A percentile compares a stretch with the other conserved stretches of the same genome.
phyloP scores from a whole-genome alignment of 2,113 vertebrate genomes.

The Alethe diademata region DNA sequence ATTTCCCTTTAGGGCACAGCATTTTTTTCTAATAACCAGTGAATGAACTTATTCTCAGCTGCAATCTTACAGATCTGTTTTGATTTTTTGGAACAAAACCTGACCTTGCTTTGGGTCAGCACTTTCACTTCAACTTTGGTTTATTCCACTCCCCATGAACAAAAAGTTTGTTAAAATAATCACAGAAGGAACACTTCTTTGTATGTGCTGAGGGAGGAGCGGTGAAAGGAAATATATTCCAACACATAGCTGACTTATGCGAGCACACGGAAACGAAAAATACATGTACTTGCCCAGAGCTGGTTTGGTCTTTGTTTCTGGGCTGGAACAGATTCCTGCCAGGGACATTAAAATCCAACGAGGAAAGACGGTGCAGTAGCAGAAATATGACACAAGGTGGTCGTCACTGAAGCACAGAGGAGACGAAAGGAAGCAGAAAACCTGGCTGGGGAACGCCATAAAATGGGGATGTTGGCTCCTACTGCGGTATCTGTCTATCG shows the following conservation, averaged over 20 bases:
- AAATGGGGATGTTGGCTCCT: conserved; percentile 30
- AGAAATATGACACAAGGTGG: background rate
- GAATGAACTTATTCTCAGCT: background rate
- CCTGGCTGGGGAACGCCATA: background rate
- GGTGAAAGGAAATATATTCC: background rate
- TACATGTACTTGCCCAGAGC: background rate
- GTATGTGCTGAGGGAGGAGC: background rate
- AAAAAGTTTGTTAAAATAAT: conserved; percentile 7
- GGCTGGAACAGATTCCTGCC: background rate
- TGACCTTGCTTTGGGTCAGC: background rate
- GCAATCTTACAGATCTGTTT: background rate
- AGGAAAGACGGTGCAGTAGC: background rate
- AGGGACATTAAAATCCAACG: background rate
- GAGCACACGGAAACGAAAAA: background rate
- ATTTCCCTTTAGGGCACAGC: background rate
- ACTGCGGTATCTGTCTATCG: background rate
- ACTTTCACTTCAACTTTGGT: background rate
- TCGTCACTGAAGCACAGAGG: background rate
- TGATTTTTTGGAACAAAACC: background rate
- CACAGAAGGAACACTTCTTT: background rate
- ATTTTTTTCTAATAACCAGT: background rate
- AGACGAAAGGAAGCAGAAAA: background rate
- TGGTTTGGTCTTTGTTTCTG: background rate
- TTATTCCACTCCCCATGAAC: background rate
- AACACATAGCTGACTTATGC: background rate